Evolutionary conservation across 2,113 vertebrate species (phyloP), one percentile per base, ranked within the genome.

Genomic region (Neopipo cinnamomea): DNA sequence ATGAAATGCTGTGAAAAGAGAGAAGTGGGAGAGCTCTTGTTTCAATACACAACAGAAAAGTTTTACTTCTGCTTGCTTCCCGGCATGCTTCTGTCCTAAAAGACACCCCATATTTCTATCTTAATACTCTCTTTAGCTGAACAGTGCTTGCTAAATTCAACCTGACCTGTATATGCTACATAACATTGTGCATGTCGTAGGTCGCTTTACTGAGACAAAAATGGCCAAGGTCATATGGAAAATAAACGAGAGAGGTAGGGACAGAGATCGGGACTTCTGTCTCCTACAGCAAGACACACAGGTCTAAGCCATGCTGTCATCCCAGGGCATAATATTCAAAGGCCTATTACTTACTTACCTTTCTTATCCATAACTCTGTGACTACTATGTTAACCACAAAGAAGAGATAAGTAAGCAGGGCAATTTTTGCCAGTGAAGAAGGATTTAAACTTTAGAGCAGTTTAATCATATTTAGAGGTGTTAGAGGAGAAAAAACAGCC

Each of bases 181-280:
- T 42, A 71, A 15, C 49, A 9, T 27, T 18, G 14, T 56, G 21
- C 17, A 27, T 2, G 1, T 19, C 35, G 4, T 30, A 65, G 23
- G 21, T 59, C 24, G 25, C 18, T 79, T 50, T 10, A 33, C 24
- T 61, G 79, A 56, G 59, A 49, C 35, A 76, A 56, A 82, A 79
- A 33, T 37, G 46, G 15, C 23, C 1, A 5, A 55, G 8, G 7
- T 28, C 0, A 1, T 4, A 5, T 22, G 46, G n/a, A 66, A 68
- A 68, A 6, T 44, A 63, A 53, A 3, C 27, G 61, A 47, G 52
- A 85, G 52, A 44, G 10, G 22, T 11, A 46, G 35, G 18, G n/a
- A 4, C 15, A n/a, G 61, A 70, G 37, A 13, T 1, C 12, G 33
- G 27, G 62, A 52, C 8, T 83, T 77, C 5, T 49, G 56, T 33